Evolutionary conservation across 2,888 invertebrate species (phyloP).

Genomic region (Lasioglossum malachurum): DNA sequence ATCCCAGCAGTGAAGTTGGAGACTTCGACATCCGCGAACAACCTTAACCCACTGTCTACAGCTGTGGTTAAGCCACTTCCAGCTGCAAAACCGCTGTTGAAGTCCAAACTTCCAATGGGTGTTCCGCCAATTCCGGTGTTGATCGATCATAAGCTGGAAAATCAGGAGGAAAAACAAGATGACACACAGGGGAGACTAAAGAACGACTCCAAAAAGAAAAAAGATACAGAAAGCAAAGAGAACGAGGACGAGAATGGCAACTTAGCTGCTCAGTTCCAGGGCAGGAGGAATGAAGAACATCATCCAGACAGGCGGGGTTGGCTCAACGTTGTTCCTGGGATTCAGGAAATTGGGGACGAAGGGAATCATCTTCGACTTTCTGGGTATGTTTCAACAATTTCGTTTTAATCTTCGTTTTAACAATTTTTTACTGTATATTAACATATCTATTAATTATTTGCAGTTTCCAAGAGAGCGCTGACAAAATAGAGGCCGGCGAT

Average conservation of each 20-base stretch:
- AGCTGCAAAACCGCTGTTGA: constrained; percentile 48
- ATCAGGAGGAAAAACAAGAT: constrained; percentile 55
- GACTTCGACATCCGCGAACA: constrained; percentile 54
- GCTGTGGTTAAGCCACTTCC: constrained; percentile 44
- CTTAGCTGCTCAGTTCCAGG: constrained; percentile 59
- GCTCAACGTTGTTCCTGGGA: constrained; percentile 75
- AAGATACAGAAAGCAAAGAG: constrained; percentile 59
- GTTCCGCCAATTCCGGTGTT: constrained; percentile 81
- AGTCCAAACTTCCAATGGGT: constrained; percentile 80
- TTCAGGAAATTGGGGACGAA: constrained; percentile 83
- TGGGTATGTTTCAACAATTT: constrained; percentile 65
- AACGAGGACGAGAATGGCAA: constrained; percentile 63
- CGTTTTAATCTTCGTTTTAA: neutral
- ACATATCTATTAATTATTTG: constrained; percentile 24
- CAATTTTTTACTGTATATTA: neutral
- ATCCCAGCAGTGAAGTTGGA: constrained; percentile 48
- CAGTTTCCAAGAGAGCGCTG: constrained; percentile 78
- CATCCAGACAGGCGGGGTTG: constrained; percentile 67
- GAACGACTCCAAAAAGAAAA: constrained; percentile 59
- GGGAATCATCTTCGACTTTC: constrained; percentile 78
- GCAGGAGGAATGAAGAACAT: constrained; percentile 71
- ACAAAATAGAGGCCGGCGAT: constrained; percentile 74
- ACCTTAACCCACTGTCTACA: constrained; percentile 45
- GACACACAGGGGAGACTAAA: constrained; percentile 53
- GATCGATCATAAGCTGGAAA: constrained; percentile 70